A percentile compares a stretch with the other conserved stretches of the same genome.
Evolutionary conservation across 2,888 invertebrate genomes (phyloP).

Genomic region (Tortricodes alternella): DNA sequence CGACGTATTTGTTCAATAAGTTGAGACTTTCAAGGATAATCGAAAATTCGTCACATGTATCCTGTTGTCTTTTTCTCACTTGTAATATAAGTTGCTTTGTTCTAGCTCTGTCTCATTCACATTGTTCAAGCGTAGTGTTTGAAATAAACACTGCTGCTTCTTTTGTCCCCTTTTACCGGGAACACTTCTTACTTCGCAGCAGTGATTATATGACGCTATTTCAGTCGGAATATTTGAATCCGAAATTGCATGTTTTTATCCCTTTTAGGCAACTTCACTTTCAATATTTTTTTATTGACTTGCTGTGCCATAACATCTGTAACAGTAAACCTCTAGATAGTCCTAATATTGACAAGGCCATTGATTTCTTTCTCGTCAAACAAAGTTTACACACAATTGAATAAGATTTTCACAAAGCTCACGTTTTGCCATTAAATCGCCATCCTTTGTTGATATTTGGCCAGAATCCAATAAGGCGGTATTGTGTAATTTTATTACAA

Average conservation of each 20-base stretch:
- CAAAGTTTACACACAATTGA: no score
- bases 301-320: no score
- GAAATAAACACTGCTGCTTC: background rate
- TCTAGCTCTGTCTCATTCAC: background rate
- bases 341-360: background rate
- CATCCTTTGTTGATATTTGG: constrained; percentile 24
- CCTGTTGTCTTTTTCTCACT: background rate
- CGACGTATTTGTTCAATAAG: constrained; percentile 5
- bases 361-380: background rate
- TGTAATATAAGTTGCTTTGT: no score
- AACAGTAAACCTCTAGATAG: no score
- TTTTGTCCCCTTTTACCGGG: constrained; percentile 6
- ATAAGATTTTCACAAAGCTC: constrained; percentile 2
- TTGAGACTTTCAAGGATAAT: background rate
- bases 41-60: background rate
- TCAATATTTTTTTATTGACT: background rate
- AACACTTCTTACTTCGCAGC: background rate
- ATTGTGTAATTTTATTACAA: constrained; percentile 28
- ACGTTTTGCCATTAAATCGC: constrained; percentile 12
- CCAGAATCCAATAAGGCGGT: constrained; percentile 18
- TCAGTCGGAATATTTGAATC: no score
- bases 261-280: background rate
- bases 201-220: background rate
- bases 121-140: background rate
- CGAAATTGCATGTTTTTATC: background rate